Evolutionary conservation across 2,797 vertebrate species (phyloP).

Genomic region (Dendrocincla tyrannina): DNA sequence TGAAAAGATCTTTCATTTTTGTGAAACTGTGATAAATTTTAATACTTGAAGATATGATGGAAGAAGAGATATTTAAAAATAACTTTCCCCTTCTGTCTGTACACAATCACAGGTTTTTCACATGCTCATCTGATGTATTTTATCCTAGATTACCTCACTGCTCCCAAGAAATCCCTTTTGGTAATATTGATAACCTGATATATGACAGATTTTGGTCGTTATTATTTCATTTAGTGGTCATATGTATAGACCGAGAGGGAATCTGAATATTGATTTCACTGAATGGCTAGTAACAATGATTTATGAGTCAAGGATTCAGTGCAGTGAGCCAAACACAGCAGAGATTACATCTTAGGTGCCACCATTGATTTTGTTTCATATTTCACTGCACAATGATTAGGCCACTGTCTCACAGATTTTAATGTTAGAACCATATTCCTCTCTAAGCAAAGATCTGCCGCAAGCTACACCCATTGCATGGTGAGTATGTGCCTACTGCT

Average conservation of each 20-base stretch:
- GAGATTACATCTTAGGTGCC: constrained; percentile 69
- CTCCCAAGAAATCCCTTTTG: constrained; percentile 67
- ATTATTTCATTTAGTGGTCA: constrained; percentile 87
- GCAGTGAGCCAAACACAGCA: constrained; percentile 76
- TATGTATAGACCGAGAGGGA: constrained; percentile 86
- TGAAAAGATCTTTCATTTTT: neutral
- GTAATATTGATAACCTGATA: constrained; percentile 78
- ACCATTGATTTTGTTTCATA: constrained; percentile 73
- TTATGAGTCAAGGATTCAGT: constrained; percentile 81
- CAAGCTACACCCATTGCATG: neutral
- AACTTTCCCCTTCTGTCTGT: neutral
- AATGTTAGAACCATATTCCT: constrained; percentile 35
- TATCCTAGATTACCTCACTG: constrained; percentile 63
- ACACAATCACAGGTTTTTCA: constrained; percentile 35
- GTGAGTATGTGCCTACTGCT: neutral
- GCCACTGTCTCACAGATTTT: constrained; percentile 54
- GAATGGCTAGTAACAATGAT: constrained; percentile 91
- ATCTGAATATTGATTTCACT: constrained; percentile 88
- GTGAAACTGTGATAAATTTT: neutral
- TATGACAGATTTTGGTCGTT: constrained; percentile 78
- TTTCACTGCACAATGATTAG: constrained; percentile 67
- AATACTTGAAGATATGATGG: neutral
- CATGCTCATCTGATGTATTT: constrained; percentile 49
- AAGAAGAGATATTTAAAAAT: neutral
- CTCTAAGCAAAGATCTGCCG: neutral